Percentiles rank a stretch among this genome's conserved stretches.
Conservation (phyloP, 2,113 vertebrate genomes). For the Cyanocitta stelleri region DNA sequence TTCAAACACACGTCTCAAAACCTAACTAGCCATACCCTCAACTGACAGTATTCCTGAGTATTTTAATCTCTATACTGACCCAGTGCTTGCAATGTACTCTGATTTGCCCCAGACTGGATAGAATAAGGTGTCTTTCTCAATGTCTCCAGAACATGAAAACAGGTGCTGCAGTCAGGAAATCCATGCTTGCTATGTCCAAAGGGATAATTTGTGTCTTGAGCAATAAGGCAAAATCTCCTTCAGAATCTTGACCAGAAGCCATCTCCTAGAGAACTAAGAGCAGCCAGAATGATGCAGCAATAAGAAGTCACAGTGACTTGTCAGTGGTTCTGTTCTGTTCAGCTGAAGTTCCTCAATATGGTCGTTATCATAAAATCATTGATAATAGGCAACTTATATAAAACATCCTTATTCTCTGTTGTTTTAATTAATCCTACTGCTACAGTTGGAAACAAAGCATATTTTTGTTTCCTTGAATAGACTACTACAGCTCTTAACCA, state of each 20-base stretch:
- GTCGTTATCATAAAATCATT: background rate
- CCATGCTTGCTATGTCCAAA: background rate
- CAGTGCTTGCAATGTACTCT: background rate
- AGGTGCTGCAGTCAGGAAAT: background rate
- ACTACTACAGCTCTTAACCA: background rate
- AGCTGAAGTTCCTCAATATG: background rate
- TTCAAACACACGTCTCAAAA: background rate
- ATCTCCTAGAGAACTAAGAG: background rate
- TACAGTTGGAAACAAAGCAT: background rate
- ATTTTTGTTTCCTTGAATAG: background rate
- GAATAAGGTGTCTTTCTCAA: background rate
- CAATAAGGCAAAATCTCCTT: background rate
- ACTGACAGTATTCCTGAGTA: background rate
- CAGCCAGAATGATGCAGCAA: background rate
- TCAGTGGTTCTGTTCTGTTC: background rate
- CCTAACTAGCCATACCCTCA: background rate
- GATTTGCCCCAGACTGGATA: background rate
- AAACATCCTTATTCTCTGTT: background rate
- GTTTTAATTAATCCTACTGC: background rate
- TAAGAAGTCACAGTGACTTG: background rate
- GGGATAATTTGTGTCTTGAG: background rate
- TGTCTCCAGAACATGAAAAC: background rate
- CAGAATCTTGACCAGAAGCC: background rate
- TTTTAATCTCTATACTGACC: background rate
- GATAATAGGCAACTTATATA: background rate